Percentiles rank a stretch among this genome's conserved stretches.
Evolutionary conservation across 2,797 vertebrate genomes (phyloP).

Genomic region (Betta splendens): DNA sequence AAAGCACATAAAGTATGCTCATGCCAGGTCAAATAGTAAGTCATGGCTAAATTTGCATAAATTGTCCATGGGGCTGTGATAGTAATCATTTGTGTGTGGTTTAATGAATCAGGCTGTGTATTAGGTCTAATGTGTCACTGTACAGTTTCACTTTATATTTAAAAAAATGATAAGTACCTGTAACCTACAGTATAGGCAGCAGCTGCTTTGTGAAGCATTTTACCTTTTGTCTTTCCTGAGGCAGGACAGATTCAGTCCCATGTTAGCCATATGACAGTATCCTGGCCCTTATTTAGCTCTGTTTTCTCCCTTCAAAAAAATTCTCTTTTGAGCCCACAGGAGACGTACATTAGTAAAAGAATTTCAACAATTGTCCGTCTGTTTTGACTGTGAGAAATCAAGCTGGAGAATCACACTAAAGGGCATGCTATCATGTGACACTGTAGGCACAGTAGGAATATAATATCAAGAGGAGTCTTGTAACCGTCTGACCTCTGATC

Average conservation of each 20-base stretch:
- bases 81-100: slow-evolving; percentile 16
- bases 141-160: too few relatives aligned
- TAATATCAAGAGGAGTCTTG: slow-evolving; percentile 39
- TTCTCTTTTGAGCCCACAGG: slow-evolving; percentile 31
- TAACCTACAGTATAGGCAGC: too few relatives aligned
- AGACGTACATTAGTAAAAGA: slow-evolving; percentile 46
- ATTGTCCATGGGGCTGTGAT: slow-evolving; percentile 5
- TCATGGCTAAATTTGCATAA: slow-evolving; percentile 46
- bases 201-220: too few relatives aligned
- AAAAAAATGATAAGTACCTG: slow-evolving; percentile 27
- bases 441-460: slow-evolving; percentile 41
- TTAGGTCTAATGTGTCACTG: neutral
- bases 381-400: slow-evolving; percentile 57
- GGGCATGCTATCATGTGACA: slow-evolving; percentile 47
- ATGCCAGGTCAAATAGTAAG: slow-evolving; percentile 13
- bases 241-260: slow-evolving; percentile 34
- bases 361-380: slow-evolving; percentile 62
- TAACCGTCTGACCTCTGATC: slow-evolving; percentile 42
- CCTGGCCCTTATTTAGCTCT: slow-evolving; percentile 27
- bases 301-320: slow-evolving; percentile 23
- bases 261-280: slow-evolving; percentile 49
- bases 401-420: slow-evolving; percentile 41
- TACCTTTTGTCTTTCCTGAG: slow-evolving; percentile 1
- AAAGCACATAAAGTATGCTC: slow-evolving; percentile 18
- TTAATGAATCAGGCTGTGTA: slow-evolving; percentile 13